These are phyloP conservation scores for Cuniculus paca DNA, from an alignment of 2,797 vertebrate species.

Conservation along the genomic window DNA sequence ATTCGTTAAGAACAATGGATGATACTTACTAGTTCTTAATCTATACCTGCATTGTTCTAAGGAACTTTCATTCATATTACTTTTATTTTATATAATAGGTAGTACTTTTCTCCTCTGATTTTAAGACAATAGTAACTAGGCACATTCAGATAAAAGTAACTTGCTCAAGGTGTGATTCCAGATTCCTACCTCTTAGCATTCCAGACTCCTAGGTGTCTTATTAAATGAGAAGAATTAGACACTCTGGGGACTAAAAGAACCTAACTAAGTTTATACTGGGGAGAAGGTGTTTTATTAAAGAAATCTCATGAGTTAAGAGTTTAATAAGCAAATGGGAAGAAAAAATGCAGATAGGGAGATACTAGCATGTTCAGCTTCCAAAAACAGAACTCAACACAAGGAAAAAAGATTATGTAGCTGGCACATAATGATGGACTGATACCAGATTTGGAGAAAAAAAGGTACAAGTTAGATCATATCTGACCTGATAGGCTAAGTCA, in stretches of 20 bases:
- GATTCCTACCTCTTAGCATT: not conserved
- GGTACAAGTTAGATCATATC: not conserved
- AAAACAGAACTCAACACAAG: slow-evolving; percentile 3
- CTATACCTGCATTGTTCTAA: slow-evolving; percentile 17
- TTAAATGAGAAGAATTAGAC: not conserved
- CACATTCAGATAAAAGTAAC: slow-evolving; percentile 19
- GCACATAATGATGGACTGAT: slow-evolving; percentile 4
- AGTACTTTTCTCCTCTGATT: slow-evolving; percentile 15
- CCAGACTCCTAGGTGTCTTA: not conserved
- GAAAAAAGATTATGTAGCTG: not conserved
- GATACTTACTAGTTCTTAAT: not conserved
- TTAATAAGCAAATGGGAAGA: not conserved
- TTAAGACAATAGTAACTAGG: slow-evolving; percentile 20
- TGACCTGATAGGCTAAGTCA: not conserved
- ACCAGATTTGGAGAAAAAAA: not conserved
- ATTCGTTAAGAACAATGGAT: not conserved
- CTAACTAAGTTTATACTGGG: not conserved
- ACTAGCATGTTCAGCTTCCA: not conserved
- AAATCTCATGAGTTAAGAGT: slow-evolving; percentile 34
- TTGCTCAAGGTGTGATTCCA: slow-evolving; percentile 34
- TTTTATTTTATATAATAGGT: not conserved
- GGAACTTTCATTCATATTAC: slow-evolving; percentile 28
- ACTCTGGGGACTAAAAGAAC: not conserved
- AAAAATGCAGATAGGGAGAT: not conserved
- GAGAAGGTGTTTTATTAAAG: not conserved